phyloP scores from a whole-genome alignment of 1,140 invertebrate genomes.

The Cotesia typhae region DNA sequence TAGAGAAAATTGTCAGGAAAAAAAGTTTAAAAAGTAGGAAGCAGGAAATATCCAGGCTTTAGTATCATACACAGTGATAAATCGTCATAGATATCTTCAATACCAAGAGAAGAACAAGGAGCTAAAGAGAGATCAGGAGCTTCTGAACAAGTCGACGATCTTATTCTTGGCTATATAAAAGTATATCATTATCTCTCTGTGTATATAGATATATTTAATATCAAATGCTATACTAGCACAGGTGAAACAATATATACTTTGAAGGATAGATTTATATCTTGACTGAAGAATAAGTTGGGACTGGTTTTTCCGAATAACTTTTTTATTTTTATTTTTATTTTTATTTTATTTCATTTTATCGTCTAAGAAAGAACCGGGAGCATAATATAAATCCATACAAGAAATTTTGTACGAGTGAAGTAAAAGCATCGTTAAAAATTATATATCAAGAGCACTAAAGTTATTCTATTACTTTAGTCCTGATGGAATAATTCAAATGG shows the following conservation, averaged over 20 bases:
- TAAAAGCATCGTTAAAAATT: constrained; percentile 16
- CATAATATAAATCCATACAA: neutral
- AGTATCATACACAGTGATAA: constrained; percentile 18
- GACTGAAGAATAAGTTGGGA: neutral
- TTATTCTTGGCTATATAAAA: constrained; percentile 19
- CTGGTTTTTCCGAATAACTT: neutral
- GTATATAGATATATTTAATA: constrained; percentile 12
- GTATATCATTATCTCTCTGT: neutral
- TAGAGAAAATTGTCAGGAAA: too few species aligned
- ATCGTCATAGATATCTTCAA: constrained; percentile 26
- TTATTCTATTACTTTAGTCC: neutral
- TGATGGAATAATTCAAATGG: constrained; percentile 16
- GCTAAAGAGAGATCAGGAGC: constrained; percentile 24
- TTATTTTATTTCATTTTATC: constrained; percentile 11
- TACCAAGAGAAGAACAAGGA: constrained; percentile 16
- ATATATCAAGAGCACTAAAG: neutral
- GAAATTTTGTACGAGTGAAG: neutral
- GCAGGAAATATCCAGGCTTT: neutral
- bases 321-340: too few species aligned
- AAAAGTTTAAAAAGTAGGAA: constrained; percentile 4
- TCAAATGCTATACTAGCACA: neutral
- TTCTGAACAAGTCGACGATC: constrained; percentile 24
- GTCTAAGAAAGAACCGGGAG: neutral
- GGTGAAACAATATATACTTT: neutral
- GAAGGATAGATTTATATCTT: constrained; percentile 11